phyloP scores from a whole-genome alignment of 2,888 invertebrate genomes.

The Rhimphoctona megacephalus region DNA sequence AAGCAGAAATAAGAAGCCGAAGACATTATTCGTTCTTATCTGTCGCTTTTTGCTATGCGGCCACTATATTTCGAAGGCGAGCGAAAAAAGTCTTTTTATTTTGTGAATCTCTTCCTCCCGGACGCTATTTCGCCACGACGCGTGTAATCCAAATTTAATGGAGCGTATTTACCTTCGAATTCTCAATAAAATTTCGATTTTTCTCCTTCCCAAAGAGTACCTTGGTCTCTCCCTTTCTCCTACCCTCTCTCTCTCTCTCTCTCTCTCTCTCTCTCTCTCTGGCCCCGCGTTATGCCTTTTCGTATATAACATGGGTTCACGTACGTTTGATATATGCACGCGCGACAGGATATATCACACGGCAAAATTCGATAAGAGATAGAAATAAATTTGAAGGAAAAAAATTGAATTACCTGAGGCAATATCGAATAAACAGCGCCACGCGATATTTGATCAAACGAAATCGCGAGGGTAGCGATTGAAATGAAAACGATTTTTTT shows the following conservation, averaged over 20 bases:
- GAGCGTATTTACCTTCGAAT: slow-evolving; percentile 65
- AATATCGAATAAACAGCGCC: neutral
- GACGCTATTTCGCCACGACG: slow-evolving; percentile 47
- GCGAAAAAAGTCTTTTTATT: slow-evolving; percentile 49
- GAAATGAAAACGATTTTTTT: neutral
- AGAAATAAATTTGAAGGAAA: slow-evolving; percentile 43
- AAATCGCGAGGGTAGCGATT: neutral
- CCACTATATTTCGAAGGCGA: slow-evolving; percentile 20
- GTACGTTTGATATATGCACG: slow-evolving; percentile 27
- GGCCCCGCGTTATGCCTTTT: neutral
- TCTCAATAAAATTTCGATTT: slow-evolving; percentile 72
- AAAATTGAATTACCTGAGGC: neutral
- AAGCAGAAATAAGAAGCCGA: slow-evolving; percentile 2
- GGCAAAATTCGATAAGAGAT: slow-evolving; percentile 43
- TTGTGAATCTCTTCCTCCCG: slow-evolving; percentile 16
- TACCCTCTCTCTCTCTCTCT: neutral
- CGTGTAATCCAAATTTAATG: slow-evolving; percentile 73
- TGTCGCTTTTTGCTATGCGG: neutral
- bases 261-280: neutral
- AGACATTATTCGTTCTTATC: neutral
- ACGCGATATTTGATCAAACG: slow-evolving; percentile 2
- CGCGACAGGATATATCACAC: neutral
- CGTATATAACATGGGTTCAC: slow-evolving; percentile 24
- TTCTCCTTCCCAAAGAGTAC: slow-evolving; percentile 37
- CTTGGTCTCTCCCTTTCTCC: neutral